Evolutionary conservation across 1,140 invertebrate genomes (phyloP).

Genomic region (Uloborus diversus): DNA sequence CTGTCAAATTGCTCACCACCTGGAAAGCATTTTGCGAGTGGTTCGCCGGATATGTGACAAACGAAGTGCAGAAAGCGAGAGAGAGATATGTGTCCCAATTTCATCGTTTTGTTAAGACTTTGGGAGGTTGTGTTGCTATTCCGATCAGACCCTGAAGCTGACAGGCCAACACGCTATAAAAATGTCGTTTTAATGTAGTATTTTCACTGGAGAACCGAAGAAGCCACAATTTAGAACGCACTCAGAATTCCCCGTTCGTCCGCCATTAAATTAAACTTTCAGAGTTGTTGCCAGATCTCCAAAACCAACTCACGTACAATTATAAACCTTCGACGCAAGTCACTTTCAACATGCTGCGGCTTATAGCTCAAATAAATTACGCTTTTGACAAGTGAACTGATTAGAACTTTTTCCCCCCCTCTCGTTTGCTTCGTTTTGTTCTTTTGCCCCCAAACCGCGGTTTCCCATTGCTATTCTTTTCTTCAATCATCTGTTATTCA

Average conservation of each 20-base stretch:
- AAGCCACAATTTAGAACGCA: background rate
- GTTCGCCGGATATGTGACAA: too few relatives aligned
- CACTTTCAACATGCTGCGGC: constrained; percentile 27
- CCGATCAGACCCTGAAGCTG: constrained; percentile 7
- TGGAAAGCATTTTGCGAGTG: too few relatives aligned
- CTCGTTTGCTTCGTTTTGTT: too few relatives aligned
- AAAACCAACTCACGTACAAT: constrained; percentile 54
- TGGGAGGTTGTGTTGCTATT: background rate
- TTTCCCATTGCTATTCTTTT: background rate
- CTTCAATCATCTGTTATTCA: constrained; percentile 51
- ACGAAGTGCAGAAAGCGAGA: constrained; percentile 30
- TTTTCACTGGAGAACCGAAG: background rate
- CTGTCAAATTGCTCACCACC: too few relatives aligned
- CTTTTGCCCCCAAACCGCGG: too few relatives aligned
- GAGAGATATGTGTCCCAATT: constrained; percentile 18
- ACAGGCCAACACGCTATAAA: constrained; percentile 49
- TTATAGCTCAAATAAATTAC: constrained; percentile 55
- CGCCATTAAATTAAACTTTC: constrained; percentile 55
- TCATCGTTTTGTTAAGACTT: background rate
- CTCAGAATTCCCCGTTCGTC: constrained; percentile 35
- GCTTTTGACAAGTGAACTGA: constrained; percentile 53
- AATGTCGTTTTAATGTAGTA: constrained; percentile 15
- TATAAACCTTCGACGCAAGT: constrained; percentile 14
- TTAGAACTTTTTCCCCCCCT: too few relatives aligned
- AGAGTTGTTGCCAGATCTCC: constrained; percentile 14